phyloP scores from a whole-genome alignment of 2,797 vertebrate genomes.

The Todus mexicanus region DNA sequence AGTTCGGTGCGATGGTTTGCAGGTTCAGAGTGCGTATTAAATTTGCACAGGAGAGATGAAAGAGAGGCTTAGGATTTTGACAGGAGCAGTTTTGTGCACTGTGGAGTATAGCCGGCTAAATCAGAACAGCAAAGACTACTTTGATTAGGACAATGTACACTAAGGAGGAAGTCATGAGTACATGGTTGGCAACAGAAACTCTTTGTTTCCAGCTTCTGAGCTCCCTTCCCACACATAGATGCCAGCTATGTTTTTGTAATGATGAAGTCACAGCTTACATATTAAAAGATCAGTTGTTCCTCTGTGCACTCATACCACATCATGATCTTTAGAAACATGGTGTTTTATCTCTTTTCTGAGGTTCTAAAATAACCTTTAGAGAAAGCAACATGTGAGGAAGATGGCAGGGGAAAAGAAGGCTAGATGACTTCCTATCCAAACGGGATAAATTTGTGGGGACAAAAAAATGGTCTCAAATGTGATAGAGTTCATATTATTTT shows the following conservation, averaged over 20 bases:
- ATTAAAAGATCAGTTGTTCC: background rate
- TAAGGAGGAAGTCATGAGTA: background rate
- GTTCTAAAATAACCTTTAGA: background rate
- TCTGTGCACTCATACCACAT: background rate
- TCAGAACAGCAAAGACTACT: background rate
- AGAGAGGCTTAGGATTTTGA: background rate
- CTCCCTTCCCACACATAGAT: background rate
- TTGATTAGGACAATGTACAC: background rate
- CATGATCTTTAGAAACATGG: rapidly evolving
- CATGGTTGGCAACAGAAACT: background rate
- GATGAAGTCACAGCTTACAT: background rate
- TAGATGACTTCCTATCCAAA: background rate
- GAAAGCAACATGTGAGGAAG: background rate
- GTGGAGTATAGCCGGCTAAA: background rate
- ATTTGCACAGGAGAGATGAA: background rate
- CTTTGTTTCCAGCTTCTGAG: background rate
- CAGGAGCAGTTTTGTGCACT: background rate
- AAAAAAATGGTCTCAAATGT: background rate
- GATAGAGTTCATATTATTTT: background rate
- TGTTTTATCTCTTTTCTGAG: background rate
- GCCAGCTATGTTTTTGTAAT: background rate
- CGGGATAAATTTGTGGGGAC: background rate
- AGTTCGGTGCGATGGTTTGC: background rate
- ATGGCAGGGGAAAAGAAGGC: no score
- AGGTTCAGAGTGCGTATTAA: rapidly evolving